Evolutionary conservation across 2,888 invertebrate species (phyloP).

Genomic region (Eurytoma adleriae): DNA sequence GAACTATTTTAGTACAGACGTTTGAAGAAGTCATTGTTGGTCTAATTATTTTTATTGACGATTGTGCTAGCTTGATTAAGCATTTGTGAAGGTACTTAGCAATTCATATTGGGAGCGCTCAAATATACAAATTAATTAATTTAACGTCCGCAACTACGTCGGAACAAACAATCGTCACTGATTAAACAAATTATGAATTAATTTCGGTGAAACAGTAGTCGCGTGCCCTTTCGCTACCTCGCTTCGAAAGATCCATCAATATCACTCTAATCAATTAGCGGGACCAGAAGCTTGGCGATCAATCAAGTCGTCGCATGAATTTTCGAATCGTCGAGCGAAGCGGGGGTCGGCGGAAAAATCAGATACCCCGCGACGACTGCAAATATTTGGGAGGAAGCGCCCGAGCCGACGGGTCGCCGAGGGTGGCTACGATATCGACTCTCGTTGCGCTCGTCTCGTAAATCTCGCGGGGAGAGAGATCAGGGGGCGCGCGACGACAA

Average conservation of each 20-base stretch:
- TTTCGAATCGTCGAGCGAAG: not conserved
- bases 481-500: conserved; percentile 35
- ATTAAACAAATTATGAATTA: conserved; percentile 6
- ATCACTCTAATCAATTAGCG: conserved; percentile 19
- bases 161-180: not conserved
- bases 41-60: too few species aligned
- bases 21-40: too few species aligned
- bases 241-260: not conserved
- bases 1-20: too few species aligned
- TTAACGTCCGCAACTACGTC: not conserved
- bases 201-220: not conserved
- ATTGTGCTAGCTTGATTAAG: too few species aligned
- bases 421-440: too few species aligned
- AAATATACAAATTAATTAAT: not conserved
- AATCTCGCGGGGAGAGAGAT: conserved; percentile 2
- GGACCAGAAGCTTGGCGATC: not conserved
- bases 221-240: not conserved
- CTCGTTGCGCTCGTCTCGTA: not conserved
- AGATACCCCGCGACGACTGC: not conserved
- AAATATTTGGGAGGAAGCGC: not conserved
- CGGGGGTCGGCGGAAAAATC: not conserved
- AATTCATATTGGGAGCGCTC: too few species aligned
- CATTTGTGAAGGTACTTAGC: too few species aligned
- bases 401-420: too few species aligned
- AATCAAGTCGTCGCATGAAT: not conserved